Evolutionary conservation across 2,113 vertebrate species (phyloP).

Genomic region (Sorex fumeus): DNA sequence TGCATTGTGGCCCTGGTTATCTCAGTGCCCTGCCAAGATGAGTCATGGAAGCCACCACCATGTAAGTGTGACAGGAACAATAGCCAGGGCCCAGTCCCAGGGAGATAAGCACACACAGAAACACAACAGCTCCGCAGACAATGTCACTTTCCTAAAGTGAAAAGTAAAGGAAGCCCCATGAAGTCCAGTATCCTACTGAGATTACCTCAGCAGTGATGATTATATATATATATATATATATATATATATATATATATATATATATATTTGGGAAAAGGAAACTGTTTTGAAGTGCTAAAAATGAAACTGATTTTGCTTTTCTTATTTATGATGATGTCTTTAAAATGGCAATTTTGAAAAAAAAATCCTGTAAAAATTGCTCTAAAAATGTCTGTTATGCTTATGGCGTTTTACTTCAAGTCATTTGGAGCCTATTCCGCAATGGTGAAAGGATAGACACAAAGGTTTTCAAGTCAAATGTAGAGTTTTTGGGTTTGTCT

Average conservation of each 20-base stretch:
- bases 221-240: too few relatives aligned
- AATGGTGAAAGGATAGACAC: not conserved
- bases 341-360: conserved; percentile 3
- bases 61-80: not conserved
- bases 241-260: too few relatives aligned
- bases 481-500: not conserved
- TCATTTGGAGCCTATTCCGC: not conserved
- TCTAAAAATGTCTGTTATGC: not conserved
- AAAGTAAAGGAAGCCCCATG: conserved; percentile 37
- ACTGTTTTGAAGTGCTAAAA: not conserved
- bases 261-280: too few relatives aligned
- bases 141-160: not conserved
- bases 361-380: conserved; percentile 7
- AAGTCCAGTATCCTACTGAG: not conserved
- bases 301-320: not conserved
- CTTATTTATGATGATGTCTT: conserved; percentile 9
- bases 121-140: not conserved
- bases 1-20: not conserved
- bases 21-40: not conserved
- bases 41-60: too few relatives aligned
- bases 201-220: too few relatives aligned
- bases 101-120: not conserved
- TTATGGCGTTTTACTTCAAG: conserved; percentile 18
- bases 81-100: not conserved
- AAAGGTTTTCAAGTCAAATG: not conserved